Conservation (phyloP, 2,888 invertebrate genomes). For the Drosophila austrosaltans region DNA sequence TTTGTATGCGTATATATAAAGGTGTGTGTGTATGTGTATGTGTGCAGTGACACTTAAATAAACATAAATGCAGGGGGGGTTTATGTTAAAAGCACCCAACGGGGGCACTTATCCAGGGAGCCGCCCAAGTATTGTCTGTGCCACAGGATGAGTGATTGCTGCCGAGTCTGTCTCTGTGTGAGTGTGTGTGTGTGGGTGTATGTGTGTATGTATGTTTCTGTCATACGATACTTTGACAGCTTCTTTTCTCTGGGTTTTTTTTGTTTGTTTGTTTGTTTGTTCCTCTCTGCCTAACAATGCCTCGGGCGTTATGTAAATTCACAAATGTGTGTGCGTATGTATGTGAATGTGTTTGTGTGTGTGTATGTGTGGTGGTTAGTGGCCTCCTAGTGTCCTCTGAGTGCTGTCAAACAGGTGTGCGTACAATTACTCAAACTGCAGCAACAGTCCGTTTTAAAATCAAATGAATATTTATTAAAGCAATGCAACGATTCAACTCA, state of each 20-base stretch:
- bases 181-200: constrained; percentile 38
- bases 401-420: constrained; percentile 69
- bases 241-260: constrained; percentile 54
- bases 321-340: constrained; percentile 37
- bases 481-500: constrained; percentile 32
- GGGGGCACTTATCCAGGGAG: constrained; percentile 65
- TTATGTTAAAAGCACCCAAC: constrained; percentile 70
- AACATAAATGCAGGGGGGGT: constrained; percentile 71
- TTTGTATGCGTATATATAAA: constrained; percentile 18
- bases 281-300: constrained; percentile 23
- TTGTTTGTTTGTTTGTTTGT: not conserved
- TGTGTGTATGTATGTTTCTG: constrained; percentile 43
- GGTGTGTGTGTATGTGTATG: constrained; percentile 26
- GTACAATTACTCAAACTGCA: constrained; percentile 53
- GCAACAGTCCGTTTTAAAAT: constrained; percentile 50
- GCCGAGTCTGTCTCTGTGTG: constrained; percentile 38
- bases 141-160: constrained; percentile 64
- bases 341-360: not conserved
- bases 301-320: constrained; percentile 66
- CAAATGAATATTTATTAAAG: constrained; percentile 74
- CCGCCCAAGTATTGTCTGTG: constrained; percentile 37
- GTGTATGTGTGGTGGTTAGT: constrained; percentile 37
- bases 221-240: constrained; percentile 77
- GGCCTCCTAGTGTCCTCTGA: constrained; percentile 49
- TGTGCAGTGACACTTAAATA: constrained; percentile 65